A percentile compares a stretch with the other conserved stretches of the same genome.
Conservation (phyloP, 2,888 invertebrate species). For the Aricia artaxerxes region DNA sequence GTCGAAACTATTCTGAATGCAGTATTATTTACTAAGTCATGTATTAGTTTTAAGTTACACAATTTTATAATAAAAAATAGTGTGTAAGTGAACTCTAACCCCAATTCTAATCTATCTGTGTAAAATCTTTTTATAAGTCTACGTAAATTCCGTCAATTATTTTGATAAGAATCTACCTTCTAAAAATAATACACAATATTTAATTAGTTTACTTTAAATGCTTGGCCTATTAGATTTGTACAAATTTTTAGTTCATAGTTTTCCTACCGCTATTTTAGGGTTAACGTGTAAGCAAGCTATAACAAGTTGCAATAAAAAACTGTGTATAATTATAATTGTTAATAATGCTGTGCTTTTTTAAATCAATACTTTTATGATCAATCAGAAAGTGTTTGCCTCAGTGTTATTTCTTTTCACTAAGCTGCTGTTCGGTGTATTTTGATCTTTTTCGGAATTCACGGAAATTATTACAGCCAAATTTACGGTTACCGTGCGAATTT, state of each 20-base stretch:
- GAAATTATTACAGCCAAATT: too few relatives aligned
- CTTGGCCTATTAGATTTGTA: background rate
- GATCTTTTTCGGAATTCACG: too few relatives aligned
- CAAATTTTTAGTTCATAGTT: background rate
- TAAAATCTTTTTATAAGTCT: slow-evolving; percentile 17
- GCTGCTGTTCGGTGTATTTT: too few relatives aligned
- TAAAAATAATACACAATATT: too few relatives aligned
- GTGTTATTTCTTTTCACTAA: too few relatives aligned
- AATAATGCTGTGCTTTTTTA: background rate
- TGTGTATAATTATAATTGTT: background rate
- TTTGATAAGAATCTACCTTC: slow-evolving; percentile 9
- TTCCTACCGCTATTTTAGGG: background rate
- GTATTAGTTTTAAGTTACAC: too few relatives aligned
- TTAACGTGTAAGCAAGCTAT: slow-evolving; percentile 2
- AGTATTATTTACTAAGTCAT: too few relatives aligned
- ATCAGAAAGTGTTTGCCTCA: background rate
- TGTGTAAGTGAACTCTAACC: background rate
- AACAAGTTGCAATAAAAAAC: background rate
- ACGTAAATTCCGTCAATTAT: slow-evolving; percentile 36
- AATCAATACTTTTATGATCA: too few relatives aligned
- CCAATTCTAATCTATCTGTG: background rate
- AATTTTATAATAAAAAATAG: too few relatives aligned
- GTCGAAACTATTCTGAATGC: too few relatives aligned
- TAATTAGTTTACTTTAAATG: background rate
- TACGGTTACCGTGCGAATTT: too few relatives aligned